These are phyloP conservation scores for Sebastes dallii DNA, from an alignment of 2,797 vertebrate species.

Conservation along the genomic window DNA sequence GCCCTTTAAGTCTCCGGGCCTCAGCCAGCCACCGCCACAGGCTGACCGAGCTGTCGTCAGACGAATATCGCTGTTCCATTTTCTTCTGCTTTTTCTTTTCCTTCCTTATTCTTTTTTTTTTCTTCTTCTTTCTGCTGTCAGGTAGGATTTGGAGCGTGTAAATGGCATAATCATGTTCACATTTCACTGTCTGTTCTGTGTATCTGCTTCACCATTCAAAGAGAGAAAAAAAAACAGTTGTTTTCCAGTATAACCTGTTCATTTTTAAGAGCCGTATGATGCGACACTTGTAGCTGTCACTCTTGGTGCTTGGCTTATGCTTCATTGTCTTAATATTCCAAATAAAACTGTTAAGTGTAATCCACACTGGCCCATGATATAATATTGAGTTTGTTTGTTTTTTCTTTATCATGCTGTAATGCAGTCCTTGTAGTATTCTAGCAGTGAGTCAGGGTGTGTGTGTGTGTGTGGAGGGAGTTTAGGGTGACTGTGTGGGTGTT, in stretches of 20 bases:
- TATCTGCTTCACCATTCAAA: constrained; percentile 69
- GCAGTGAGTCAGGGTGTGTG: neutral
- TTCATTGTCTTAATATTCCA: constrained; percentile 90
- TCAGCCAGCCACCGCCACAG: constrained; percentile 56
- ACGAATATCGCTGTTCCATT: constrained; percentile 64
- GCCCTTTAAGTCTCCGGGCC: constrained; percentile 59
- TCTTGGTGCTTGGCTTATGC: constrained; percentile 87
- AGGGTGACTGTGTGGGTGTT: neutral
- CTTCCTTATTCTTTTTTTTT: neutral
- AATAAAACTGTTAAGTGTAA: constrained; percentile 88
- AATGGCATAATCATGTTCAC: constrained; percentile 78
- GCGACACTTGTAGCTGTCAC: constrained; percentile 86
- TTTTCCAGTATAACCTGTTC: constrained; percentile 81
- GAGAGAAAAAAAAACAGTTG: constrained; percentile 39
- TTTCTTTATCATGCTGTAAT: neutral
- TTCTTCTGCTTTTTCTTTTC: constrained; percentile 46
- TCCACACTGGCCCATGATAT: constrained; percentile 69
- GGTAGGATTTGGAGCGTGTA: constrained; percentile 77
- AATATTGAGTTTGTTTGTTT: constrained; percentile 31
- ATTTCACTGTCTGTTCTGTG: constrained; percentile 78
- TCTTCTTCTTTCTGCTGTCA: constrained; percentile 55
- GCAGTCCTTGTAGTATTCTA: neutral
- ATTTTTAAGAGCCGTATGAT: constrained; percentile 83
- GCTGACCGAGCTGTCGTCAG: constrained; percentile 60
- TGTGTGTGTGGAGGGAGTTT: neutral